Percentiles rank a stretch among this genome's conserved stretches.
These are phyloP conservation scores for Drosophila oshimai DNA, from an alignment of 1,140 invertebrate species.

Conservation along the genomic window DNA sequence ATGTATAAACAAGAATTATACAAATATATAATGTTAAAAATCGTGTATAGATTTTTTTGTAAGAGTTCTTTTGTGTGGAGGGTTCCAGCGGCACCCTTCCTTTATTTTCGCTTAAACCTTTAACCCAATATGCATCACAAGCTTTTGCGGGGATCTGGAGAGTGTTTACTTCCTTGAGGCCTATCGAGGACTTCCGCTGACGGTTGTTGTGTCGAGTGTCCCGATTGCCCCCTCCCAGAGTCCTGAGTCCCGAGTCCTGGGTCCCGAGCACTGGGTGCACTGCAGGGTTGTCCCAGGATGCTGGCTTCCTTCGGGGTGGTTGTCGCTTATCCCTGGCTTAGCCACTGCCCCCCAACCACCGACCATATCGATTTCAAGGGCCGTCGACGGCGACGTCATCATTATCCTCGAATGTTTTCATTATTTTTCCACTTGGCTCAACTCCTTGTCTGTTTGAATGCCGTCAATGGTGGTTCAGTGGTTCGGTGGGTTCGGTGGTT, in stretches of 20 bases:
- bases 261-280: conserved; percentile 3
- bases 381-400: conserved; percentile 46
- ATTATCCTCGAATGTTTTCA: conserved; percentile 81
- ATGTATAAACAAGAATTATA: too few relatives aligned
- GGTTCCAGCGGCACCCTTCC: not conserved
- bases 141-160: conserved; percentile 43
- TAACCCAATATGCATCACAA: conserved; percentile 2
- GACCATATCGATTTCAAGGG: conserved; percentile 65
- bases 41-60: too few relatives aligned
- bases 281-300: conserved; percentile 9
- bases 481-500: conserved; percentile 1
- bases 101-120: not conserved
- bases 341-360: conserved; percentile 26
- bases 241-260: not conserved
- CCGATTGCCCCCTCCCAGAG: not conserved
- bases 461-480: conserved; percentile 62
- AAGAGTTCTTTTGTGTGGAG: not conserved
- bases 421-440: conserved; percentile 82
- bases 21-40: too few relatives aligned
- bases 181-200: conserved; percentile 66
- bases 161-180: conserved; percentile 78
- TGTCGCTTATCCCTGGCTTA: conserved; percentile 54
- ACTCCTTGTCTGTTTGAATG: conserved; percentile 82
- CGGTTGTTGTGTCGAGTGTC: conserved; percentile 36
- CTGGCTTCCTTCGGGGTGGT: conserved; percentile 28